A percentile compares a stretch with the other conserved stretches of the same genome.
phyloP scores from a whole-genome alignment of 1,140 invertebrate species.

The Paramacrobiotus metropolitanus region DNA sequence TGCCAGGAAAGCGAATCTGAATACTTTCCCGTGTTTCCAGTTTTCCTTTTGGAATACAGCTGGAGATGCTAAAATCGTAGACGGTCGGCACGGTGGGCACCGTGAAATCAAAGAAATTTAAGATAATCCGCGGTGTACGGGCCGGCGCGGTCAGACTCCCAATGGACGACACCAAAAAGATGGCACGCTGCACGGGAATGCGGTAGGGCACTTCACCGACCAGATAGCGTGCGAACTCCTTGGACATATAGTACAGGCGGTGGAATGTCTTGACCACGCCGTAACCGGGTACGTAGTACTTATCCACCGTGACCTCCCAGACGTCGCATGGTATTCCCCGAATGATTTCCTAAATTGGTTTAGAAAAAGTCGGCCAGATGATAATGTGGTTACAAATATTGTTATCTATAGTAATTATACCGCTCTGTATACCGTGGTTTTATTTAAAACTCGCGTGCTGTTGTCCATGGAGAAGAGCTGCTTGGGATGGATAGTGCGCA shows the following conservation, averaged over 20 bases:
- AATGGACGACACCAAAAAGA: neutral
- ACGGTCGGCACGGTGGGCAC: neutral
- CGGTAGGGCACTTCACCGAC: neutral
- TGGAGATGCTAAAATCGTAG: neutral
- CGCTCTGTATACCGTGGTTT: neutral
- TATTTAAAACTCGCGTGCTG: neutral
- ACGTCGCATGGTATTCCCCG: neutral
- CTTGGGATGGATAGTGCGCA: neutral
- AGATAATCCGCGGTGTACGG: neutral
- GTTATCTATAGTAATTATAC: too few species aligned
- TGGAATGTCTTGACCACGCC: neutral
- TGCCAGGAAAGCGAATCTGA: neutral
- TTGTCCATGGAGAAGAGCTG: too few species aligned
- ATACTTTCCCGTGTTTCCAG: neutral
- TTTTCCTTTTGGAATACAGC: neutral
- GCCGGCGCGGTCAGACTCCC: neutral
- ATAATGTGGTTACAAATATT: too few species aligned
- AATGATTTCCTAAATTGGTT: neutral
- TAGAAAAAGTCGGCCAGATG: too few species aligned
- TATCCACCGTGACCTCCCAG: neutral
- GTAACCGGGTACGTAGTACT: neutral
- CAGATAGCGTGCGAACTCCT: neutral
- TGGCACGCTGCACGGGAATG: neutral
- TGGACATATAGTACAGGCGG: neutral
- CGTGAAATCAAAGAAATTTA: constrained; percentile 3